Evolutionary conservation across 1,140 invertebrate genomes (phyloP).

Genomic region (Leptinotarsa texana): DNA sequence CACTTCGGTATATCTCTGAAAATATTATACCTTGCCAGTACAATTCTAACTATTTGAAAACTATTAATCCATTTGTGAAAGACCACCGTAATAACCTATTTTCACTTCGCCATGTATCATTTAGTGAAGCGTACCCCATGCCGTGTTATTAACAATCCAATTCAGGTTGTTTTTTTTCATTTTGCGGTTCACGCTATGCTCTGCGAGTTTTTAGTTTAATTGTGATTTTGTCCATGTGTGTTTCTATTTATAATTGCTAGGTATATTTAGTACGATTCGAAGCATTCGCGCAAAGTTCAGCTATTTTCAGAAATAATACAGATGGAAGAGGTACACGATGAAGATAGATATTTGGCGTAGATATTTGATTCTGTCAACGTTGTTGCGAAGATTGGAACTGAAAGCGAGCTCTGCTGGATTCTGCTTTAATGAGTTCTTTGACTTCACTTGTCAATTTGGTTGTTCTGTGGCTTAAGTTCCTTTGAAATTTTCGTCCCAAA

Average conservation of each 20-base stretch:
- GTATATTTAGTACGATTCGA: slow-evolving; percentile 6
- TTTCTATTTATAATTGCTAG: slow-evolving; percentile 6
- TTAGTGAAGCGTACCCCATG: background rate
- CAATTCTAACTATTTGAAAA: too few species aligned
- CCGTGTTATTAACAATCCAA: slow-evolving; percentile 5
- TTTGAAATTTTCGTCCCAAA: too few species aligned
- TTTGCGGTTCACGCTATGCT: background rate
- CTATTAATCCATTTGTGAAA: too few species aligned
- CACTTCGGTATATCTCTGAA: too few species aligned
- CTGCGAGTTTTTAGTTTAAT: background rate
- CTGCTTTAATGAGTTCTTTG: too few species aligned
- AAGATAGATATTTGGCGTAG: too few species aligned
- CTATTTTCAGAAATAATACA: background rate
- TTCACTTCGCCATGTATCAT: background rate
- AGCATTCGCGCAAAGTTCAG: slow-evolving; percentile 5
- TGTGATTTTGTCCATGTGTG: slow-evolving; percentile 3
- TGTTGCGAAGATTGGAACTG: too few species aligned
- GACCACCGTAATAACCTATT: background rate
- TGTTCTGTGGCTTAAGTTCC: too few species aligned
- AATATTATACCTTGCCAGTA: too few species aligned
- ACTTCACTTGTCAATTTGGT: too few species aligned
- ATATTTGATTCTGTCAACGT: too few species aligned
- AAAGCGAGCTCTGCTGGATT: too few species aligned
- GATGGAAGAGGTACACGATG: background rate
- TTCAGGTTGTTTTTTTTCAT: background rate